A percentile compares a stretch with the other conserved stretches of the same genome.
Conservation (phyloP, 2,113 vertebrate genomes). For the Sturnira hondurensis region DNA sequence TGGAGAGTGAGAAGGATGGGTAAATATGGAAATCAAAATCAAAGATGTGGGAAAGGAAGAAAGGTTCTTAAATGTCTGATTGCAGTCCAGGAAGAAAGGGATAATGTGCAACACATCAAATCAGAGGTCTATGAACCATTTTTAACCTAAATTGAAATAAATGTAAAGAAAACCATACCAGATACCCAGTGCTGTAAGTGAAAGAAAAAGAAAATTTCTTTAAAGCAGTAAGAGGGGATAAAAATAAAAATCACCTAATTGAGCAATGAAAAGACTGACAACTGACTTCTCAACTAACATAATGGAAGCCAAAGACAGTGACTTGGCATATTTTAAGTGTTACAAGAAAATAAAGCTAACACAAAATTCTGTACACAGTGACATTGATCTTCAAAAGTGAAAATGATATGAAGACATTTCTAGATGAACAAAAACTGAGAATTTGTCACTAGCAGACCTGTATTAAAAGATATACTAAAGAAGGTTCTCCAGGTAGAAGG, state of each 20-base stretch:
- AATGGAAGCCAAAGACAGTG: neutral
- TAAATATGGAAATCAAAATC: neutral
- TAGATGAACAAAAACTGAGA: neutral
- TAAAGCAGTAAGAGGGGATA: neutral
- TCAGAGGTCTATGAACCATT: neutral
- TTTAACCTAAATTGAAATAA: neutral
- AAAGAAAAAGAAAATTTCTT: neutral
- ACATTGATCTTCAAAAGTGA: neutral
- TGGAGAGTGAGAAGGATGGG: neutral
- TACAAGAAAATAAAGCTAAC: neutral
- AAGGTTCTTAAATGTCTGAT: neutral
- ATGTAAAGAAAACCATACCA: neutral
- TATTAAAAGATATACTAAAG: neutral
- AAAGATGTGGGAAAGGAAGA: neutral
- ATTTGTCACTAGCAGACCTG: neutral
- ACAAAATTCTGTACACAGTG: neutral
- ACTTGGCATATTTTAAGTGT: neutral
- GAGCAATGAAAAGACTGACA: neutral
- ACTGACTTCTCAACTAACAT: neutral
- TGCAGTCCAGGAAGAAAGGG: neutral
- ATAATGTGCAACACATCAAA: neutral
- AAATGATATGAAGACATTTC: neutral
- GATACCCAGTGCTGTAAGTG: neutral
- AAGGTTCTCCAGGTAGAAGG: neutral
- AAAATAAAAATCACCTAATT: neutral